A percentile compares a stretch with the other conserved stretches of the same genome.
phyloP scores from a whole-genome alignment of 2,888 invertebrate species.

The Hirtodrosophila trivittata region DNA sequence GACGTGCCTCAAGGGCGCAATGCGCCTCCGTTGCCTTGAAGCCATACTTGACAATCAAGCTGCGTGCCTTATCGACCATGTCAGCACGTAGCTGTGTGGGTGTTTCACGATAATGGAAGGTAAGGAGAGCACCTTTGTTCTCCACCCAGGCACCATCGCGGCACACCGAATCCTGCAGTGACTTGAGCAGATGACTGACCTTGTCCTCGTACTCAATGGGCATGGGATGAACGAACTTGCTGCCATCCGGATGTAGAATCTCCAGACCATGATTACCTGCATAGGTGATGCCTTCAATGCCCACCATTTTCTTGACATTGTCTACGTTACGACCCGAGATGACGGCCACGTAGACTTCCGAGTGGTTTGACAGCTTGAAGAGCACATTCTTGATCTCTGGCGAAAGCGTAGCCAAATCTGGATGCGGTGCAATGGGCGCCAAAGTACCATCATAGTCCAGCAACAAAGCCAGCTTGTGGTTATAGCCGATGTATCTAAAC shows the following conservation, averaged over 20 bases:
- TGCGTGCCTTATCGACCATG: constrained; percentile 89
- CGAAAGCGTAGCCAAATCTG: constrained; percentile 93
- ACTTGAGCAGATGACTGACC: constrained; percentile 90
- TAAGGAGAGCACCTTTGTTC: constrained; percentile 93
- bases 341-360: constrained; percentile 94
- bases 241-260: constrained; percentile 94
- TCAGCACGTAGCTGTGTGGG: constrained; percentile 88
- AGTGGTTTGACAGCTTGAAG: constrained; percentile 91
- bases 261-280: constrained; percentile 95
- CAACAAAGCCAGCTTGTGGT: constrained; percentile 92
- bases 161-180: constrained; percentile 93
- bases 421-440: constrained; percentile 95
- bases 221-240: constrained; percentile 95
- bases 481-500: constrained; percentile 91
- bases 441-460: constrained; percentile 95
- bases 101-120: constrained; percentile 94
- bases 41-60: constrained; percentile 90
- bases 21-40: constrained; percentile 92
- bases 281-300: constrained; percentile 95
- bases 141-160: constrained; percentile 96
- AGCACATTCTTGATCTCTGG: constrained; percentile 93
- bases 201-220: constrained; percentile 92
- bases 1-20: constrained; percentile 95
- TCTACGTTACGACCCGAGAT: constrained; percentile 94
- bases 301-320: constrained; percentile 95